phyloP scores from a whole-genome alignment of 37 sponge, comb jelly and placozoan species.

The Beroe ovata region DNA sequence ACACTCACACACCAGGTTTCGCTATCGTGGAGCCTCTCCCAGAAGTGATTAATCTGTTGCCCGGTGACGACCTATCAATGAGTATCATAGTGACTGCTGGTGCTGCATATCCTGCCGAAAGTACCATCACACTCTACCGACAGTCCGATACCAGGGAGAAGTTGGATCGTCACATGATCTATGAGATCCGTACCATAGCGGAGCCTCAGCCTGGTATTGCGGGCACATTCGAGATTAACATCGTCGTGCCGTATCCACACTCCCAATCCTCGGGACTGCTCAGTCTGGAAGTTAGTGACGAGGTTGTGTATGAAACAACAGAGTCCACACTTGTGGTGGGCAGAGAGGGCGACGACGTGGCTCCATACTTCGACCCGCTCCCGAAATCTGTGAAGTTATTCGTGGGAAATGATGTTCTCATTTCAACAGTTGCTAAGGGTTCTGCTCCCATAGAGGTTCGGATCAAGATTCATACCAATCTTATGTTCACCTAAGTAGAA shows the following conservation, averaged over 20 bases:
- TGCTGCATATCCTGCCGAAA: too few species aligned
- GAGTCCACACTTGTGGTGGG: background rate
- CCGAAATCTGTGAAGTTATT: background rate
- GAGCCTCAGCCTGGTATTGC: too few species aligned
- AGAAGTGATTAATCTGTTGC: background rate
- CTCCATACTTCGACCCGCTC: constrained; percentile 38
- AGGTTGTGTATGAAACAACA: background rate
- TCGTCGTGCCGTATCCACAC: background rate
- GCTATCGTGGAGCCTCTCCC: background rate
- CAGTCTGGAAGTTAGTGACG: background rate
- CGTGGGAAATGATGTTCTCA: background rate
- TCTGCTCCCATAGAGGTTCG: background rate
- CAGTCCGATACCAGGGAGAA: too few species aligned
- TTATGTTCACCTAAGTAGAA: too few species aligned
- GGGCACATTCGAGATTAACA: too few species aligned
- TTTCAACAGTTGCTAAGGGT: constrained; percentile 9
- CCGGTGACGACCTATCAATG: background rate
- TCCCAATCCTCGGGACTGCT: background rate
- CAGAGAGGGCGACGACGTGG: background rate
- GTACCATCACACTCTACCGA: too few species aligned
- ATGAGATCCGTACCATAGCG: too few species aligned
- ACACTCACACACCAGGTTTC: too few species aligned
- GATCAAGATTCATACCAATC: too few species aligned
- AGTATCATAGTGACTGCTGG: background rate
- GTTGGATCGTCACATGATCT: too few species aligned